Evolutionary conservation across 2,888 invertebrate genomes (phyloP).

Genomic region (Poecilus cupreus): DNA sequence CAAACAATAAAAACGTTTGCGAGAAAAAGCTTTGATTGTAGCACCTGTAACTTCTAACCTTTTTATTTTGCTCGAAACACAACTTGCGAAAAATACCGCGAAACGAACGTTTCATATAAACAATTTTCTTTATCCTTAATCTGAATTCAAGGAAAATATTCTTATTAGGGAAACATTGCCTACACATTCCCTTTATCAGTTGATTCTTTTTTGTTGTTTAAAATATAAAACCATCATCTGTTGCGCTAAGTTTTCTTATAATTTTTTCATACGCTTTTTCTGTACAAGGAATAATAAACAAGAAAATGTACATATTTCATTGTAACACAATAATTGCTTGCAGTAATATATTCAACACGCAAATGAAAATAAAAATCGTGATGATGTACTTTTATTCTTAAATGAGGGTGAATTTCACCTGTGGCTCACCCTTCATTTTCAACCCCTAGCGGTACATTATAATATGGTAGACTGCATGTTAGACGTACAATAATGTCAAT

Average conservation of each 20-base stretch:
- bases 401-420: constrained; percentile 28
- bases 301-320: too few species aligned
- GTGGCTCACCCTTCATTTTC: constrained; percentile 11
- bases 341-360: too few species aligned
- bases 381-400: constrained; percentile 7
- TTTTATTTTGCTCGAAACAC: not conserved
- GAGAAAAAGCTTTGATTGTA: not conserved
- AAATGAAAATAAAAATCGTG: not conserved
- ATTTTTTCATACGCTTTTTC: too few species aligned
- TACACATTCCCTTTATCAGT: too few species aligned
- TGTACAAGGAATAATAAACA: not conserved
- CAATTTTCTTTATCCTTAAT: not conserved
- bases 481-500: not conserved
- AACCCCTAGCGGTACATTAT: not conserved
- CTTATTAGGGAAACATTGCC: too few species aligned
- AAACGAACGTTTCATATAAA: not conserved
- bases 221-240: too few species aligned
- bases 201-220: too few species aligned
- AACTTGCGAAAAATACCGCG: not conserved
- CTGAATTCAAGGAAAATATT: not conserved
- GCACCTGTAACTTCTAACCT: not conserved
- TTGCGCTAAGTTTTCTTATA: too few species aligned
- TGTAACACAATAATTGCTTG: too few species aligned
- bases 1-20: not conserved
- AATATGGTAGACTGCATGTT: not conserved